Percentiles rank a stretch among this genome's conserved stretches.
These are phyloP conservation scores for Battus philenor DNA, from an alignment of 1,140 invertebrate genomes.

Conservation along the genomic window DNA sequence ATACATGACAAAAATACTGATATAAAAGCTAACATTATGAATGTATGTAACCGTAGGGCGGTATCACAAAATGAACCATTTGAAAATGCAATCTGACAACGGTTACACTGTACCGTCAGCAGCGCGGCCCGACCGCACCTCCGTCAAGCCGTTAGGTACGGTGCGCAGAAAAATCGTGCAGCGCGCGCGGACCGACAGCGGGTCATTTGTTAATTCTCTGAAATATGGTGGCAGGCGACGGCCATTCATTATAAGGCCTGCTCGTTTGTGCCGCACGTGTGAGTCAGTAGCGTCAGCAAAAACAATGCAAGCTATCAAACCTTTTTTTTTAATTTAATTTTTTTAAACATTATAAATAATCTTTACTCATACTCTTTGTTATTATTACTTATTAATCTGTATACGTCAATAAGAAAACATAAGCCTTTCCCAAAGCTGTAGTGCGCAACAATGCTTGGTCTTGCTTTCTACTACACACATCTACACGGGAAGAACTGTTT, in stretches of 20 bases:
- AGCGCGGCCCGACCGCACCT: constrained; percentile 51
- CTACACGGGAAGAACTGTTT: no score
- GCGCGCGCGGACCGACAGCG: constrained; percentile 50
- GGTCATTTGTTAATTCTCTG: constrained; percentile 71
- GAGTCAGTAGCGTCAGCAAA: constrained; percentile 36
- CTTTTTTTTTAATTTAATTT: no score
- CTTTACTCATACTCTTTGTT: no score
- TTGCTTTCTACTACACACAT: no score
- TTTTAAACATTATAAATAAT: no score
- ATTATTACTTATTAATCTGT: no score
- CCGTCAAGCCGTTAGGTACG: constrained; percentile 58
- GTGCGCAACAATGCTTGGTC: no score
- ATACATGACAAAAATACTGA: neutral
- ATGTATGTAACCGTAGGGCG: no score
- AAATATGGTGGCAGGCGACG: constrained; percentile 66
- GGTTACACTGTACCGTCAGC: constrained; percentile 28
- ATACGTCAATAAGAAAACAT: no score
- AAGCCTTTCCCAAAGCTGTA: no score
- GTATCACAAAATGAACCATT: no score
- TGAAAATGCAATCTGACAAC: constrained; percentile 1
- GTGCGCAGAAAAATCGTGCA: constrained; percentile 66
- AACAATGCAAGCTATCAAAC: neutral
- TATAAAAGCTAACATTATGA: neutral
- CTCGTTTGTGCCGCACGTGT: constrained; percentile 68
- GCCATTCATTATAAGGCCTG: constrained; percentile 65